A percentile compares a stretch with the other conserved stretches of the same genome.
These are phyloP conservation scores for Meloidogyne hapla DNA, from an alignment of 1,140 invertebrate species.

Conservation along the genomic window DNA sequence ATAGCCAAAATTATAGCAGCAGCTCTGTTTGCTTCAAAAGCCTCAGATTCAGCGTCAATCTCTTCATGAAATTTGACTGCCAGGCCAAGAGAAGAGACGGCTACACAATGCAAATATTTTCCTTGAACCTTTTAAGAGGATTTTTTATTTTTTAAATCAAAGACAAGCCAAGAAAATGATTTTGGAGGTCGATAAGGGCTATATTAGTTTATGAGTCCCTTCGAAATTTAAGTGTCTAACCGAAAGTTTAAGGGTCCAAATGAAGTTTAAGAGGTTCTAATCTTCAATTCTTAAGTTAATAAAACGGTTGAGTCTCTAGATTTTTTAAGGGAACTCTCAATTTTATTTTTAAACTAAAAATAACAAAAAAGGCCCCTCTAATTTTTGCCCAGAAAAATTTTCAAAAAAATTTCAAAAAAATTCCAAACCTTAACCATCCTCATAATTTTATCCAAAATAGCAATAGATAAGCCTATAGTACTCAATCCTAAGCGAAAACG, in stretches of 20 bases:
- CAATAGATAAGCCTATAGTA: slow-evolving; percentile 16
- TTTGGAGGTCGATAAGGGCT: no score
- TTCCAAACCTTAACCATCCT: slow-evolving; percentile 7
- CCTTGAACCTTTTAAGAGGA: not conserved
- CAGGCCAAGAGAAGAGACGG: slow-evolving; percentile 2
- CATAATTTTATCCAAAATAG: slow-evolving; percentile 25
- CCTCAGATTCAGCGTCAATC: slow-evolving; percentile 12
- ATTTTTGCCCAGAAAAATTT: no score
- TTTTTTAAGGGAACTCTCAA: no score
- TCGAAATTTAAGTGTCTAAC: no score
- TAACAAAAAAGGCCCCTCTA: no score
- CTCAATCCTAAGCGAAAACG: slow-evolving; percentile 15
- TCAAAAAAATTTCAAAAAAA: not conserved
- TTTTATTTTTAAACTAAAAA: no score
- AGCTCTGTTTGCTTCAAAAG: slow-evolving; percentile 8
- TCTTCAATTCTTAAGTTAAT: no score
- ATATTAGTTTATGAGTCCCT: no score
- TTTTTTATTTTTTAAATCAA: not conserved
- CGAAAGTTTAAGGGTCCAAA: no score
- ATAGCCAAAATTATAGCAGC: slow-evolving; percentile 14
- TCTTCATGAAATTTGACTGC: slow-evolving; percentile 23
- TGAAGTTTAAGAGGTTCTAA: no score
- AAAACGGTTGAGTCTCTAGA: no score
- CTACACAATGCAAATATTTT: slow-evolving; percentile 18
- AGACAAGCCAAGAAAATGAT: no score